Percentiles rank a stretch among this genome's conserved stretches.
These are phyloP conservation scores for Apodemus agrarius DNA, from an alignment of 2,797 vertebrate genomes.

Conservation along the genomic window DNA sequence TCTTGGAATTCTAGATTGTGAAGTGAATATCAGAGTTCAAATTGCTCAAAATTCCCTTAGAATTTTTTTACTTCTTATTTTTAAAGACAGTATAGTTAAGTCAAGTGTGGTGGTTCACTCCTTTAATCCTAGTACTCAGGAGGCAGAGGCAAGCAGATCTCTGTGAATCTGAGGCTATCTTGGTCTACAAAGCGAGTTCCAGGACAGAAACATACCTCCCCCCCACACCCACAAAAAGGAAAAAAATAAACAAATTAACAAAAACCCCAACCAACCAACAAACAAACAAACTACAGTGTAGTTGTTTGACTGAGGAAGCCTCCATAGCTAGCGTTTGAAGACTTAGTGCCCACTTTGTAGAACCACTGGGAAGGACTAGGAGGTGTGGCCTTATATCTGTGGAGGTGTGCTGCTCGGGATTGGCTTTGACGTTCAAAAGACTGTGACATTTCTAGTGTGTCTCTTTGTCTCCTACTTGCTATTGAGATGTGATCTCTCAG, in stretches of 20 bases:
- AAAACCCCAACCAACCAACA: too few species aligned
- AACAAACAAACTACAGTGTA: not conserved
- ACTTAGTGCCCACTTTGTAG: not conserved
- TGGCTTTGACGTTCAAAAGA: not conserved
- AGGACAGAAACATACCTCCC: too few species aligned
- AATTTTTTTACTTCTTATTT: not conserved
- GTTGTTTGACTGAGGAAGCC: too few species aligned
- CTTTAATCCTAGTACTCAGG: too few species aligned
- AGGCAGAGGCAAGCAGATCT: too few species aligned
- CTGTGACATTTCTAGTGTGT: not conserved
- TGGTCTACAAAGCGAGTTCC: too few species aligned
- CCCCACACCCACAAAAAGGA: too few species aligned
- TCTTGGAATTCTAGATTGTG: conserved; percentile 23
- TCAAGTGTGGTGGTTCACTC: too few species aligned
- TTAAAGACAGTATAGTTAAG: not conserved
- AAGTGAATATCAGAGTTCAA: not conserved
- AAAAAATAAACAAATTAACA: too few species aligned
- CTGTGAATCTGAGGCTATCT: too few species aligned
- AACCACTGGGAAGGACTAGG: not conserved
- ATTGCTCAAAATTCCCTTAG: not conserved
- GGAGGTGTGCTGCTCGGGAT: not conserved
- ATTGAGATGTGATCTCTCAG: not conserved
- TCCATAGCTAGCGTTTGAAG: not conserved
- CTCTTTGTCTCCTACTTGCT: not conserved
- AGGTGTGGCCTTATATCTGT: not conserved